These are phyloP conservation scores for Argyra leucocephala DNA, from an alignment of 2,888 invertebrate species.

Conservation along the genomic window DNA sequence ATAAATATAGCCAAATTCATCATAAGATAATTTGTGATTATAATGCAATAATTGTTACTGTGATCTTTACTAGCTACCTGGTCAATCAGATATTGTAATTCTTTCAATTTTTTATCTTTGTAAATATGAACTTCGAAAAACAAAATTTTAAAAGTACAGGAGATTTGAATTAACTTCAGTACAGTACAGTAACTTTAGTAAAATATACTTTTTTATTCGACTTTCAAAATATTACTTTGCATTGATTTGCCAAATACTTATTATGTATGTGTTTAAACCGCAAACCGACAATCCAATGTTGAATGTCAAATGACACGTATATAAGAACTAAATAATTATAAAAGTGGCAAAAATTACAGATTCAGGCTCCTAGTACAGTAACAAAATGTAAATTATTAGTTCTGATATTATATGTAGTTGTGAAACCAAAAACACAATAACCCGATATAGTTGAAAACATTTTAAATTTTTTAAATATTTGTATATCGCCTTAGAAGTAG, in stretches of 20 bases:
- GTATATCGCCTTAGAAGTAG: no score
- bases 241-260: not conserved
- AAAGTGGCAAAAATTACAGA: no score
- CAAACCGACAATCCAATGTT: not conserved
- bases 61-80: conserved; percentile 71
- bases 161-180: conserved; percentile 25
- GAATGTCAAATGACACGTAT: no score
- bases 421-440: no score
- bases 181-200: not conserved
- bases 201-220: no score
- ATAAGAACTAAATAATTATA: no score
- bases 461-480: no score
- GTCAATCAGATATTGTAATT: conserved; percentile 56
- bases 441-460: no score
- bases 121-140: conserved; percentile 66
- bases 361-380: no score
- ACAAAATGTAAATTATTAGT: no score
- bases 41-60: conserved; percentile 68
- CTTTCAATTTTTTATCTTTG: conserved; percentile 58
- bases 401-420: no score
- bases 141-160: conserved; percentile 52
- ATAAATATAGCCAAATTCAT: conserved; percentile 77
- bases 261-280: not conserved
- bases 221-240: not conserved
- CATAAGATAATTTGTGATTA: conserved; percentile 81